Base-by-base conservation (phyloP, 2,113 vertebrate species). In the Seriola rivoliana region DNA sequence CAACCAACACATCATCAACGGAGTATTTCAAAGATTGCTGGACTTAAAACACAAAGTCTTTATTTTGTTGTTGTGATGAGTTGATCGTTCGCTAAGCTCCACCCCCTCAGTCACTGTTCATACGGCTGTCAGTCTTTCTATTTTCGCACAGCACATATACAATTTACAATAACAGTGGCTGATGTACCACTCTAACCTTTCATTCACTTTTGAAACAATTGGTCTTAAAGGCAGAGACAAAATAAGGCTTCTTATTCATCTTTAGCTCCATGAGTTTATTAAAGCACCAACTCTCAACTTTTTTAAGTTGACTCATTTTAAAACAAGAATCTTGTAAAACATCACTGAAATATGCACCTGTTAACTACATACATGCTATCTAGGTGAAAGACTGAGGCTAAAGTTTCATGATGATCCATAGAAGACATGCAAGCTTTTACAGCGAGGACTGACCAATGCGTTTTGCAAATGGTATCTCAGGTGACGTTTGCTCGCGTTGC, bases 11-110 rank as follows among this genome's bases (percentile, higher is more conserved):
- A 3, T 19, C 25, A 5, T 40, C 21, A 14, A 34, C 5, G 44
- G 52, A 62, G 74, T 59, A 74, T 65, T 78, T 55, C 8, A 83
- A 72, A 82, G 73, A 84, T 78, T 72, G 69, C 63, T 75, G 82
- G 75, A 91, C 73, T 76, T 52, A 21, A 59, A 70, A 69, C 5
- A 36, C 32, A 38, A 78, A 71, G 48, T 84, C 58, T 46, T 69
- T 71, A 75, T 74, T 83, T 78, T 86, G 69, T 75, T 84, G 72
- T 70, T 77, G 71, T 91, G 87, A 81, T 17, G 13, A 44, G 72
- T n/a, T 67, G 73, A 81, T 73, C 70, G 54, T 60, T 83, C 13
- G 48, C 71, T 67, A 83, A 81, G 29, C 44, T 1, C 69, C 72
- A 42, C 2, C 29, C 17, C 16, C 19, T 23, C 32, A 25, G 38